These are phyloP conservation scores for Trachymyrmex septentrionalis DNA, from an alignment of 1,140 invertebrate species.

Conservation along the genomic window DNA sequence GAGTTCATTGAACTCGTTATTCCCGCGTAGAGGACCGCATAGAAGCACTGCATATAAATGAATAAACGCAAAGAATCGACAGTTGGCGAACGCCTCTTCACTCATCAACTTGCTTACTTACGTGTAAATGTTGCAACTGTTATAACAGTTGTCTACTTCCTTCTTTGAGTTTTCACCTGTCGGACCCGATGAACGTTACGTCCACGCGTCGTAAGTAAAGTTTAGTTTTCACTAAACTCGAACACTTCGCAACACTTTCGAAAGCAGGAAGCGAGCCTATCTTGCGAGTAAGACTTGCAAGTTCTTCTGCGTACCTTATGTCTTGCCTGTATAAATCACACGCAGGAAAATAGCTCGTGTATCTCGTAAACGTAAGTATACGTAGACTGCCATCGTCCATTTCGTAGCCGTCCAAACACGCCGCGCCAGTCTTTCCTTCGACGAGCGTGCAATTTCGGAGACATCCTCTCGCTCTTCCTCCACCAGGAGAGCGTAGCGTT, in stretches of 20 bases:
- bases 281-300: neutral
- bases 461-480: too few species aligned
- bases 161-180: slow-evolving; percentile 30
- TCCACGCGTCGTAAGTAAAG: slow-evolving; percentile 12
- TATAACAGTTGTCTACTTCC: slow-evolving; percentile 40
- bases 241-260: neutral
- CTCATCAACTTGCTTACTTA: slow-evolving; percentile 35
- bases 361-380: neutral
- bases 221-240: neutral
- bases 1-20: slow-evolving; percentile 20
- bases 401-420: neutral
- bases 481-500: too few species aligned
- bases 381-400: neutral
- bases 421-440: neutral
- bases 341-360: neutral
- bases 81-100: slow-evolving; percentile 43
- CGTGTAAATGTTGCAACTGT: slow-evolving; percentile 21
- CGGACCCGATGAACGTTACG: neutral
- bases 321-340: neutral
- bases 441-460: neutral
- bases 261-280: neutral
- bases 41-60: neutral
- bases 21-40: neutral
- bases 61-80: slow-evolving; percentile 32
- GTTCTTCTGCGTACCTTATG: neutral